Evolutionary conservation across 1,140 invertebrate genomes (phyloP).

Genomic region (Vanessa atalanta): DNA sequence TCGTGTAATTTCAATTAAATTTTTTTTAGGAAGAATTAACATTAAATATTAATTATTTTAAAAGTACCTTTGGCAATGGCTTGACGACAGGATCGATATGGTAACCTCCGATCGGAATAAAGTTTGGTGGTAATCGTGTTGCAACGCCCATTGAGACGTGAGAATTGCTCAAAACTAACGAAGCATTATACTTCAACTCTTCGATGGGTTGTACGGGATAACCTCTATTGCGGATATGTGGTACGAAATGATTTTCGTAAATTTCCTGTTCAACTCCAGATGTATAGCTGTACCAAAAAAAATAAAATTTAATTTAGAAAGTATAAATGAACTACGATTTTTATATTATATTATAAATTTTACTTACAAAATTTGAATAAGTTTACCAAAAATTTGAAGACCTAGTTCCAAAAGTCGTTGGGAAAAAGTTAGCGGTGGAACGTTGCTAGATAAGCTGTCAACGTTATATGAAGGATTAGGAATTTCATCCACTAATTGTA

Average conservation of each 20-base stretch:
- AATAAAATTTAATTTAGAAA: neutral
- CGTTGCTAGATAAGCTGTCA: constrained; percentile 9
- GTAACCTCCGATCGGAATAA: constrained; percentile 40
- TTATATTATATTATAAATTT: neutral
- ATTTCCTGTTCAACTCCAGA: constrained; percentile 22
- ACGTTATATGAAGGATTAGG: constrained; percentile 35
- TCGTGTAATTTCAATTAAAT: too few relatives aligned
- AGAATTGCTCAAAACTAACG: constrained; percentile 40
- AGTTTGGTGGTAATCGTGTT: constrained; percentile 29
- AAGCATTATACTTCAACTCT: constrained; percentile 34
- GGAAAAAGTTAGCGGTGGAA: constrained; percentile 30
- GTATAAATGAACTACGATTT: neutral
- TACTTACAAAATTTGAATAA: constrained; percentile 32
- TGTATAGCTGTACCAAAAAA: constrained; percentile 6
- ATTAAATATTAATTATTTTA: too few relatives aligned
- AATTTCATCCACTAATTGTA: constrained; percentile 37
- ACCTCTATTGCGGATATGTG: constrained; percentile 24
- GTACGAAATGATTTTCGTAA: constrained; percentile 32
- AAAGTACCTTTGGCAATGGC: constrained; percentile 35
- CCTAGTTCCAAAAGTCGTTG: constrained; percentile 24
- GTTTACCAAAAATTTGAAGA: constrained; percentile 7
- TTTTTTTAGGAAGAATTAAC: too few relatives aligned
- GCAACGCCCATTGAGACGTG: constrained; percentile 36
- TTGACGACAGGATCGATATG: constrained; percentile 34
- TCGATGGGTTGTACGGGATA: constrained; percentile 21